Percentiles rank a stretch among this genome's conserved stretches.
Conservation (phyloP, 2,797 vertebrate genomes). For the Danio aesculapii region DNA sequence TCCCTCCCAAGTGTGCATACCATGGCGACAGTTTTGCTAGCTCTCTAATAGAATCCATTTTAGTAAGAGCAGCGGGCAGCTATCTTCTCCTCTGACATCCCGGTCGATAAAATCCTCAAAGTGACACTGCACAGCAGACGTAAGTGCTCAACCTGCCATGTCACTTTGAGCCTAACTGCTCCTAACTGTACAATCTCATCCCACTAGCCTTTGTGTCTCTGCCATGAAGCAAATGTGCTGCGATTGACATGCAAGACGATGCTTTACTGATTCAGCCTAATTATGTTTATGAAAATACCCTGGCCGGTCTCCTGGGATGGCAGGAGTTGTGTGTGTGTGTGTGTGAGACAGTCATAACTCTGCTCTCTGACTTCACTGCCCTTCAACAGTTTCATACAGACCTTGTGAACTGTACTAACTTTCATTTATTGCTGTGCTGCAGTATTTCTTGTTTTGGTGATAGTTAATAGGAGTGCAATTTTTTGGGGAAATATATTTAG, state of each 20-base stretch:
- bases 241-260: conserved; percentile 48
- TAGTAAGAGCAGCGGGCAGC: conserved; percentile 56
- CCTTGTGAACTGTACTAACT: no score
- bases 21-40: conserved; percentile 33
- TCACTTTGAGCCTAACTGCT: conserved; percentile 82
- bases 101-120: conserved; percentile 77
- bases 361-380: conserved; percentile 72
- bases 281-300: conserved; percentile 72
- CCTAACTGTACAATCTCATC: conserved; percentile 64
- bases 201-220: conserved; percentile 63
- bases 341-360: conserved; percentile 74
- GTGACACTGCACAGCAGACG: conserved; percentile 74
- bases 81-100: conserved; percentile 59
- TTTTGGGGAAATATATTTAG: no score
- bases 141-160: conserved; percentile 71
- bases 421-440: no score
- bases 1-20: background rate
- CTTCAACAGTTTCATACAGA: conserved; percentile 73
- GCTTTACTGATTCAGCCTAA: conserved; percentile 61
- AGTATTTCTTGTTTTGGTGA: no score
- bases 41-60: conserved; percentile 44
- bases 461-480: no score
- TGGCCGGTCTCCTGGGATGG: conserved; percentile 33
- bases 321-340: background rate
- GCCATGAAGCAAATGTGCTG: conserved; percentile 25